Conservation (phyloP, 1,140 invertebrate genomes). For the Belonocnema kinseyi region DNA sequence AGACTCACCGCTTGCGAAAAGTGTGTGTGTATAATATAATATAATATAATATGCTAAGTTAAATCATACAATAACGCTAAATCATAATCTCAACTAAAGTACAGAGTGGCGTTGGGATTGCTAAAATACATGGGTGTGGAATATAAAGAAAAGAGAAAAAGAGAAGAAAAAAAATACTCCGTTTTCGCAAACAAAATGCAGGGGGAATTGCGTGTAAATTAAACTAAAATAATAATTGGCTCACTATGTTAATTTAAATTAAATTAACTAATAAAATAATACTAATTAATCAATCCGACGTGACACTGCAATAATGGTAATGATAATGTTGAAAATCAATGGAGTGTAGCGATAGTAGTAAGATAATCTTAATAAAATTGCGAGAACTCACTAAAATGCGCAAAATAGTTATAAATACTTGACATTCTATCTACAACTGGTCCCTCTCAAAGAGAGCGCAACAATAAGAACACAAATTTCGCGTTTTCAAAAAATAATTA, state of each 20-base stretch:
- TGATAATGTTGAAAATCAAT: slow-evolving; percentile 45
- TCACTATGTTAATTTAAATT: neutral
- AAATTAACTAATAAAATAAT: slow-evolving; percentile 36
- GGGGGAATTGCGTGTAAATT: slow-evolving; percentile 21
- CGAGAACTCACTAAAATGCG: slow-evolving; percentile 35
- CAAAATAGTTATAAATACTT: slow-evolving; percentile 13
- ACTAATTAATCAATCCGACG: slow-evolving; percentile 45
- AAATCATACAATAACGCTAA: slow-evolving; percentile 43
- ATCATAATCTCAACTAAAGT: slow-evolving; percentile 46
- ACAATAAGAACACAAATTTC: slow-evolving; percentile 37
- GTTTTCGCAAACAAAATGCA: neutral
- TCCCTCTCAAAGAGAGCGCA: slow-evolving; percentile 10
- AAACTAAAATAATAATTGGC: slow-evolving; percentile 1
- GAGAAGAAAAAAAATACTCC: neutral
- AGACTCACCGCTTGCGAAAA: slow-evolving; percentile 69
- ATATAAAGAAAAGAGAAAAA: slow-evolving; percentile 18
- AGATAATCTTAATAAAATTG: neutral
- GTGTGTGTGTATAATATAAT: slow-evolving; percentile 41
- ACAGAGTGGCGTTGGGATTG: slow-evolving; percentile 34
- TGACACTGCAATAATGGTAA: slow-evolving; percentile 48
- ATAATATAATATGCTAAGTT: slow-evolving; percentile 41
- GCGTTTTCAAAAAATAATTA: slow-evolving; percentile 17
- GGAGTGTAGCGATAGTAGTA: slow-evolving; percentile 1
- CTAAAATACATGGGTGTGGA: slow-evolving; percentile 4
- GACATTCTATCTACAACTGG: slow-evolving; percentile 18